A percentile compares a stretch with the other conserved stretches of the same genome.
phyloP scores from a whole-genome alignment of 2,113 vertebrate genomes.

The Corydoras maculifer region DNA sequence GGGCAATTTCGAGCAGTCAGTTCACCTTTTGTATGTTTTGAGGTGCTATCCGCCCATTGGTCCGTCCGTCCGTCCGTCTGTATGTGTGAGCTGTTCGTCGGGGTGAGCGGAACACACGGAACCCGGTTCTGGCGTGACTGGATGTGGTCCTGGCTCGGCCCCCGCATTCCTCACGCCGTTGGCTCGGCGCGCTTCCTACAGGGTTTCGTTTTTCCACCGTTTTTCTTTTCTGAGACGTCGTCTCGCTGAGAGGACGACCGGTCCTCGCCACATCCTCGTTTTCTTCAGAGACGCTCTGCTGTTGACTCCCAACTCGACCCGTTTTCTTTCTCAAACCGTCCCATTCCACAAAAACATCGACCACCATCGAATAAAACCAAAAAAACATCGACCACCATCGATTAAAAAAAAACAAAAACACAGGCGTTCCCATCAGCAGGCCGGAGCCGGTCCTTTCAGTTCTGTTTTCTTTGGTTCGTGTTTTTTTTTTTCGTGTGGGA shows the following conservation, averaged over 20 bases:
- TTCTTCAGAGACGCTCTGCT: neutral
- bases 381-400: too few relatives aligned
- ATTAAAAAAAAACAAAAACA: too few relatives aligned
- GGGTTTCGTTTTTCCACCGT: slow-evolving; percentile 34
- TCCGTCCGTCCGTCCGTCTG: neutral
- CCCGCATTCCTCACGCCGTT: slow-evolving; percentile 20
- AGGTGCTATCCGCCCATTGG: too few relatives aligned
- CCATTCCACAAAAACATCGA: too few relatives aligned
- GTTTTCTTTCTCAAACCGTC: too few relatives aligned
- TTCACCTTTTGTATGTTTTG: too few relatives aligned
- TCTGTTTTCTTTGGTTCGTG: too few relatives aligned
- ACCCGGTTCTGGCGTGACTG: slow-evolving; percentile 21
- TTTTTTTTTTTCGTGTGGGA: too few relatives aligned
- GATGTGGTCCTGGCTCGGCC: slow-evolving; percentile 15
- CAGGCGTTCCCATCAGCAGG: too few relatives aligned
- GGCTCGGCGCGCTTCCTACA: slow-evolving; percentile 31
- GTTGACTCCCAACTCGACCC: neutral
- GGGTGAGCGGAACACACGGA: neutral
- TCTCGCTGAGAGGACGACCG: slow-evolving; percentile 6
- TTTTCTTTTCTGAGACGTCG: slow-evolving; percentile 1
- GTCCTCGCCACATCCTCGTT: slow-evolving; percentile 12
- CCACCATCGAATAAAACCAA: too few relatives aligned
- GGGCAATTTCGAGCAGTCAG: too few relatives aligned
- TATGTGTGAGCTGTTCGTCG: neutral
- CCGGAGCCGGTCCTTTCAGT: too few relatives aligned